These are phyloP conservation scores for Venturia canescens DNA, from an alignment of 1,140 invertebrate genomes.

Conservation along the genomic window DNA sequence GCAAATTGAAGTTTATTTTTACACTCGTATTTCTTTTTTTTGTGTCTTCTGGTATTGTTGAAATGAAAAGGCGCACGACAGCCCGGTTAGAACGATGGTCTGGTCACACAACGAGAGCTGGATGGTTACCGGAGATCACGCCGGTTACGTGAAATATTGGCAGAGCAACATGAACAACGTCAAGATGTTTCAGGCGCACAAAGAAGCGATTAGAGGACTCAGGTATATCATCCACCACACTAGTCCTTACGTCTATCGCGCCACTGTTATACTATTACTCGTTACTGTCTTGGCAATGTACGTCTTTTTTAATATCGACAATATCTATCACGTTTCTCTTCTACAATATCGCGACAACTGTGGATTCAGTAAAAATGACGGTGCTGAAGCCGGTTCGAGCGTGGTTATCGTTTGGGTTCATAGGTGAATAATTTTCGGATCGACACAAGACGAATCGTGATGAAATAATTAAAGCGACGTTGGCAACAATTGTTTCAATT, in stretches of 20 bases:
- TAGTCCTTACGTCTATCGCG: constrained; percentile 74
- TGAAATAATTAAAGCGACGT: background rate
- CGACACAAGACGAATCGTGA: background rate
- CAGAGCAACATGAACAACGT: constrained; percentile 99
- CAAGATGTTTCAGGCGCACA: constrained; percentile 99
- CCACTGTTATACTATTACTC: constrained; percentile 58
- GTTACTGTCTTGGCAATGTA: constrained; percentile 38
- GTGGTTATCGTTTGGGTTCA: constrained; percentile 65
- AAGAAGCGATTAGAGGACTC: constrained; percentile 98
- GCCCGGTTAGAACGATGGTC: constrained; percentile 97
- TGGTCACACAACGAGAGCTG: constrained; percentile 99
- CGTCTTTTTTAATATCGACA: background rate
- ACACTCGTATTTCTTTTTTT: constrained; percentile 28
- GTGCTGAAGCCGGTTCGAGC: background rate
- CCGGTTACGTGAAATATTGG: constrained; percentile 99
- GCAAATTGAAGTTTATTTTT: background rate
- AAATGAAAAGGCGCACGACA: constrained; percentile 92
- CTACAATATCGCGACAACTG: constrained; percentile 49
- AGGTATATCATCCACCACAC: constrained; percentile 84
- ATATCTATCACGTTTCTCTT: constrained; percentile 40
- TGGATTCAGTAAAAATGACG: constrained; percentile 1
- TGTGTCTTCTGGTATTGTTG: constrained; percentile 25
- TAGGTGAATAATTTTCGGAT: constrained; percentile 58
- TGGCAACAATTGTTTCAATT: background rate
- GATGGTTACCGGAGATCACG: constrained; percentile 99